These are phyloP conservation scores for Diadema setosum DNA, from an alignment of 35 echinoderm and acorn worm genomes.

Conservation along the genomic window DNA sequence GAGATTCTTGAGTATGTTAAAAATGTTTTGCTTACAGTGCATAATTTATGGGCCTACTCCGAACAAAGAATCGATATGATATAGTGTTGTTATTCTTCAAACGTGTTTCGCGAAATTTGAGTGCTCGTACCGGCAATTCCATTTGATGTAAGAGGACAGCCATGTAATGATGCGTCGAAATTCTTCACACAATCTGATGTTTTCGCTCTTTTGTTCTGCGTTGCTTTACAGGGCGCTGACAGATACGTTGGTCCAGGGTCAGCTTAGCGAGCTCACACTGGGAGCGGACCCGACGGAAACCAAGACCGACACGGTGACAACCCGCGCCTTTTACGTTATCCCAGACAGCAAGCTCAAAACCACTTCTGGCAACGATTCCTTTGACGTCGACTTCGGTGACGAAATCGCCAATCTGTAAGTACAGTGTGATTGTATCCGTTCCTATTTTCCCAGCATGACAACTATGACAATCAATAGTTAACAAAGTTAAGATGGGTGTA, in stretches of 20 bases:
- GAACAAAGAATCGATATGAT: no score
- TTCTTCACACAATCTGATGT: no score
- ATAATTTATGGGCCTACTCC: no score
- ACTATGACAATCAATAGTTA: background rate
- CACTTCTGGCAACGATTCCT: background rate
- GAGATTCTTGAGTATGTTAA: no score
- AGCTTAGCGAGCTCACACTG: constrained; percentile 8
- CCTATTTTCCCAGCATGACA: background rate
- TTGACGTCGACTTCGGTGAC: constrained; percentile 12
- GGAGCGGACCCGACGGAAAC: constrained; percentile 42
- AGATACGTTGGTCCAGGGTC: background rate
- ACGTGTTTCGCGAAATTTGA: no score
- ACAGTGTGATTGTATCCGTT: background rate
- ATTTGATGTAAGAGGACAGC: no score
- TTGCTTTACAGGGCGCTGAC: constrained; percentile 12
- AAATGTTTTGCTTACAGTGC: no score
- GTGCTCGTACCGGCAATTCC: no score
- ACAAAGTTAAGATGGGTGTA: no score
- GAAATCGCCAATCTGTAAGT: constrained; percentile 8
- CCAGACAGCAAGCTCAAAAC: constrained; percentile 5
- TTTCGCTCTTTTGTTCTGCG: no score
- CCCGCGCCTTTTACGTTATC: background rate
- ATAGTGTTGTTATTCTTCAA: no score
- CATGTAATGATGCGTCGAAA: no score
- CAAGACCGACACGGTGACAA: background rate